These are phyloP conservation scores for Philaethria dido DNA, from an alignment of 2,888 invertebrate species.

Conservation along the genomic window DNA sequence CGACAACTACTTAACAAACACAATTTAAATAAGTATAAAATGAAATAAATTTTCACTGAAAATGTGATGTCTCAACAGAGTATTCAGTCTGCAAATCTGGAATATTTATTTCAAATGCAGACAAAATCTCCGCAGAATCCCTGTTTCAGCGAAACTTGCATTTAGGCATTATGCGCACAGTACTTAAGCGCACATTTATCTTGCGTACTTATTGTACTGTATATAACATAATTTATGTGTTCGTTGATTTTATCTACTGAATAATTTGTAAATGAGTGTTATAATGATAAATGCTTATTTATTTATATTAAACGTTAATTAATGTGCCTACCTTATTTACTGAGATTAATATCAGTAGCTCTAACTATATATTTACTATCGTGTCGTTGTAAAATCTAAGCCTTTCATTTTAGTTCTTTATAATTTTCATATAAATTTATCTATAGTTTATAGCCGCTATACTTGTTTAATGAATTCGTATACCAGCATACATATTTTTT, in stretches of 20 bases:
- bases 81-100: slow-evolving; percentile 69
- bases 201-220: slow-evolving; percentile 26
- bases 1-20: neutral
- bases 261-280: slow-evolving; percentile 11
- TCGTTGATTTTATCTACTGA: slow-evolving; percentile 20
- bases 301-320: neutral
- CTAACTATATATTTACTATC: neutral
- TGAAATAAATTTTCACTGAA: slow-evolving; percentile 56
- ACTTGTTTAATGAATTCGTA: too few species aligned
- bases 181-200: slow-evolving; percentile 45
- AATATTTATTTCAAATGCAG: slow-evolving; percentile 73
- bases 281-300: slow-evolving; percentile 19
- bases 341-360: neutral
- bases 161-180: slow-evolving; percentile 60
- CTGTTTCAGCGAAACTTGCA: slow-evolving; percentile 67
- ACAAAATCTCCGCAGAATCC: slow-evolving; percentile 69
- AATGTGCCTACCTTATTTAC: neutral
- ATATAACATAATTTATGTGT: slow-evolving; percentile 26
- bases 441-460: neutral
- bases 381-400: neutral
- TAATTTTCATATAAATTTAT: neutral
- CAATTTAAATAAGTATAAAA: neutral
- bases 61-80: slow-evolving; percentile 59
- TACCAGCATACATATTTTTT: slow-evolving; percentile 3
- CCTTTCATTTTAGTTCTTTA: neutral